Evolutionary conservation across 2,113 vertebrate species (phyloP).

Genomic region (Turdus rufiventris): DNA sequence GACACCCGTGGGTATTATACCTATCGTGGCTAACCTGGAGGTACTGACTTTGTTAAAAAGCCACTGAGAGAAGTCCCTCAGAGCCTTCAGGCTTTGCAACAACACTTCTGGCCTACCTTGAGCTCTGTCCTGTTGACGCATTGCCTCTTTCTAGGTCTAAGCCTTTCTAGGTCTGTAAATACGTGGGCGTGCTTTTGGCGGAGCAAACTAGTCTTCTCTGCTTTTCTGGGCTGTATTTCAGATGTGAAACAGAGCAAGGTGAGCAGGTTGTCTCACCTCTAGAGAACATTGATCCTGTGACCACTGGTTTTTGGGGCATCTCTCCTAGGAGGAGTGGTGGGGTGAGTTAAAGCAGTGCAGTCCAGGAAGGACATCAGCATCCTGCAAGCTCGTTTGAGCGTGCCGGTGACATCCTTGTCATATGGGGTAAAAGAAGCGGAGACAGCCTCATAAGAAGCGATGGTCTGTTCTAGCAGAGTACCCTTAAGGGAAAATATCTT

Average conservation of each 20-base stretch:
- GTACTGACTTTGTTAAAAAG: neutral
- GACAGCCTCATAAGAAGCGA: rapidly evolving
- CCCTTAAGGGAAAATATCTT: neutral
- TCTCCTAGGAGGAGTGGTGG: neutral
- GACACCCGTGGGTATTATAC: neutral
- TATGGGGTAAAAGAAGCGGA: rapidly evolving
- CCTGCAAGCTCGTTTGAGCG: rapidly evolving
- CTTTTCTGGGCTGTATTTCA: conserved; percentile 13
- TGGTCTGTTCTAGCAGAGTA: neutral
- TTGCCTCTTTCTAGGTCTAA: conserved; percentile 6
- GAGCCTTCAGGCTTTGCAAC: neutral
- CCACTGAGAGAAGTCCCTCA: neutral
- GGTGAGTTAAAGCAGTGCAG: rapidly evolving
- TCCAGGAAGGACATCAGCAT: rapidly evolving
- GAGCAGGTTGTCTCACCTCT: neutral
- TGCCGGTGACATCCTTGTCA: rapidly evolving
- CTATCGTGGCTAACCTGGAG: neutral
- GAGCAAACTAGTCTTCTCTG: neutral
- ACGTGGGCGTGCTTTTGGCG: neutral
- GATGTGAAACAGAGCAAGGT: neutral
- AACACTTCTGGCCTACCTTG: neutral
- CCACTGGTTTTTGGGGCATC: rapidly evolving
- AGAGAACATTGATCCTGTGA: neutral
- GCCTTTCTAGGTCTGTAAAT: neutral
- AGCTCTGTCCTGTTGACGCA: neutral